Evolutionary conservation across 2,797 vertebrate genomes (phyloP).

Genomic region (Anas acuta): DNA sequence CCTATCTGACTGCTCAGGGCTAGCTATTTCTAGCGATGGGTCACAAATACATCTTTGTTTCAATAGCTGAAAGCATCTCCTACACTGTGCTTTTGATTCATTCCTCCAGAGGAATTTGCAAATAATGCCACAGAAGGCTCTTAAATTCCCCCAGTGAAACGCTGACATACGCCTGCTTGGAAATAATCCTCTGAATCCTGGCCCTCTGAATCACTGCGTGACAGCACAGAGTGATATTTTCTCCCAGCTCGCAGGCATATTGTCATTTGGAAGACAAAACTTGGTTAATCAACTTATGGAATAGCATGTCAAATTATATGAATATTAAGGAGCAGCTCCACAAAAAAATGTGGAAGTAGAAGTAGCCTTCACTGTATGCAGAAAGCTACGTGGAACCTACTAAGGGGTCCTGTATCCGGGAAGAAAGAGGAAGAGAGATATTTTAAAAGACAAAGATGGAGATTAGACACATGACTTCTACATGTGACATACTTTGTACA

Average conservation of each 20-base stretch:
- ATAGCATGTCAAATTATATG: neutral
- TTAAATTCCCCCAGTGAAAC: neutral
- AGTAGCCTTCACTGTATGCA: neutral
- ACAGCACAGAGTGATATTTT: neutral
- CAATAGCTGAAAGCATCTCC: neutral
- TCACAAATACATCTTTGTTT: neutral
- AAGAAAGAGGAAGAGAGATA: neutral
- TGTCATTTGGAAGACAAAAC: neutral
- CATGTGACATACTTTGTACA: neutral
- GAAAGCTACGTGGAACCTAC: neutral
- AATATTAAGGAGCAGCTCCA: neutral
- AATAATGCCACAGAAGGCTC: neutral
- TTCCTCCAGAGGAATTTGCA: neutral
- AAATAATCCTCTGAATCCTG: neutral
- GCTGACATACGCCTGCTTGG: neutral
- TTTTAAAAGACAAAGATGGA: neutral
- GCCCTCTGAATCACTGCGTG: neutral
- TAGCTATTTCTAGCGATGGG: neutral
- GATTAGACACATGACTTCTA: neutral
- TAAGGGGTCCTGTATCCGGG: neutral
- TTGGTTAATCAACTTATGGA: neutral
- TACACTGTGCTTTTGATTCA: fast-evolving
- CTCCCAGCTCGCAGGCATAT: neutral
- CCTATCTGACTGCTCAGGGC: neutral
- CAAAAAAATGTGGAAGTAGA: neutral